phyloP scores from a whole-genome alignment of 2,888 invertebrate species.

The Drosophila dives region DNA sequence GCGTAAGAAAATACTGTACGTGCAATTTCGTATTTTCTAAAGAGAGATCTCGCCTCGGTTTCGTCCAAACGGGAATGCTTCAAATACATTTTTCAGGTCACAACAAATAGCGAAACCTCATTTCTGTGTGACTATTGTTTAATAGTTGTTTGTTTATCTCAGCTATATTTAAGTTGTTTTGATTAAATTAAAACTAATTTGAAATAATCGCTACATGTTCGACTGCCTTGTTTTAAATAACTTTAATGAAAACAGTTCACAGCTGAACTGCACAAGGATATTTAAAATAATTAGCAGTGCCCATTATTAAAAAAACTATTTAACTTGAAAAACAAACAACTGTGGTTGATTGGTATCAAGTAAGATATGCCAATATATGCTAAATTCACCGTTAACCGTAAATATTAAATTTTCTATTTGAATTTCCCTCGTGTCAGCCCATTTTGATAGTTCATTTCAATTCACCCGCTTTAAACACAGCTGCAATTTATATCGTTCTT shows the following conservation, averaged over 20 bases:
- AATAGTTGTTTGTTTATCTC: neutral
- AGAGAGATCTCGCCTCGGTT: conserved; percentile 9
- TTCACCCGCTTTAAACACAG: neutral
- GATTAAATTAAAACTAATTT: conserved; percentile 38
- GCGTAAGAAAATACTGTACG: conserved; percentile 23
- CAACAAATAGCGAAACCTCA: conserved; percentile 64
- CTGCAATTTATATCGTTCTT: neutral
- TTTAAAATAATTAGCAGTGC: neutral
- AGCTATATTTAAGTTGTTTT: conserved; percentile 2
- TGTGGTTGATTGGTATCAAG: neutral
- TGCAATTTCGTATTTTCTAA: conserved; percentile 1
- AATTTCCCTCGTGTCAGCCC: neutral
- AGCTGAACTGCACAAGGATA: neutral
- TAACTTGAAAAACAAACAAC: neutral
- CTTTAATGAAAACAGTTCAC: neutral
- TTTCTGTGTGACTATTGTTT: neutral
- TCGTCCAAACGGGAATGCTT: conserved; percentile 71
- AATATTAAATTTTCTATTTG: neutral
- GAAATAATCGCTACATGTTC: neutral
- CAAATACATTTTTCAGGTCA: conserved; percentile 59
- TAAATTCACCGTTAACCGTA: neutral
- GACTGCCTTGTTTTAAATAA: neutral
- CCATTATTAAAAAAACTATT: neutral
- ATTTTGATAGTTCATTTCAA: neutral
- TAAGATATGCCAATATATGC: neutral